These are phyloP conservation scores for Cephus pygmeus DNA, from an alignment of 2,888 invertebrate genomes.

Conservation along the genomic window DNA sequence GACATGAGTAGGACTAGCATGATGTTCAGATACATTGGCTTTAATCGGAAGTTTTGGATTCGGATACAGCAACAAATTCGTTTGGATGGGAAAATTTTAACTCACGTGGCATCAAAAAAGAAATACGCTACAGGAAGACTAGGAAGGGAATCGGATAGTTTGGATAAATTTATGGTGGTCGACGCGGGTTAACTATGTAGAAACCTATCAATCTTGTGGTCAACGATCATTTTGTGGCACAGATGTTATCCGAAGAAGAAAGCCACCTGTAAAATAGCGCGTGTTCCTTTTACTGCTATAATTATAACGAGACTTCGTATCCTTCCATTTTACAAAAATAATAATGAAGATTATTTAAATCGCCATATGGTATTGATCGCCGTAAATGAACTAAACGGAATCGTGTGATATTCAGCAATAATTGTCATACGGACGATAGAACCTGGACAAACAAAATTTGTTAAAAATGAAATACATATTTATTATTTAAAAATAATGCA, in stretches of 20 bases:
- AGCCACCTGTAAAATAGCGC: conserved; percentile 11
- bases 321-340: neutral
- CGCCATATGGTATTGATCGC: neutral
- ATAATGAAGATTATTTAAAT: neutral
- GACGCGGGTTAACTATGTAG: conserved; percentile 15
- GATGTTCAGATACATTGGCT: neutral
- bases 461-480: neutral
- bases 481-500: neutral
- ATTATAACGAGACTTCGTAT: neutral
- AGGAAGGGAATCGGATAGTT: conserved; percentile 7
- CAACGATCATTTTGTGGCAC: conserved; percentile 15
- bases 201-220: conserved; percentile 22
- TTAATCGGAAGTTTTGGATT: neutral
- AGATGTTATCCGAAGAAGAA: conserved; percentile 12
- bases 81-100: neutral
- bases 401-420: neutral
- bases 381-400: neutral
- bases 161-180: conserved; percentile 19
- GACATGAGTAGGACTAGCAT: neutral
- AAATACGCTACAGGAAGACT: neutral
- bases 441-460: neutral
- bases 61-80: neutral
- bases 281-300: neutral
- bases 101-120: neutral
- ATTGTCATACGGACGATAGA: neutral